Conservation (phyloP, 2,113 vertebrate genomes). For the Indicator maculatus region DNA sequence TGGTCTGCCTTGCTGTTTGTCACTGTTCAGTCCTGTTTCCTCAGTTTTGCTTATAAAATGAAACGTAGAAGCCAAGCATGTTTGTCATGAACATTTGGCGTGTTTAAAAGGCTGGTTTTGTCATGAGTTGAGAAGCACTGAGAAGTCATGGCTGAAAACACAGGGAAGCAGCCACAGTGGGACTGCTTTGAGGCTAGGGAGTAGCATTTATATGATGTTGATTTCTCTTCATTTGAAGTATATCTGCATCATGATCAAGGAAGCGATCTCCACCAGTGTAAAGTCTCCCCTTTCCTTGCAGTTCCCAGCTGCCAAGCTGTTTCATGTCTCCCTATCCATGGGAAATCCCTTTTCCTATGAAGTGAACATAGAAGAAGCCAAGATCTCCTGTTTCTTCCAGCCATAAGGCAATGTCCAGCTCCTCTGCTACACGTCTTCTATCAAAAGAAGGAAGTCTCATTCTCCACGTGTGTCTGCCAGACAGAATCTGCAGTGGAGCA, state of each 20-base stretch:
- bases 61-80: background rate
- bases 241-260: accelerated
- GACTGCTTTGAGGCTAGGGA: background rate
- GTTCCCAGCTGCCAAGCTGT: background rate
- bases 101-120: slow-evolving; percentile 25
- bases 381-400: background rate
- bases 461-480: accelerated
- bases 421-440: background rate
- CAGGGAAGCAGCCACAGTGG: background rate
- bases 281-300: background rate
- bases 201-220: background rate
- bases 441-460: background rate
- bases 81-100: background rate
- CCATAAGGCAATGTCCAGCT: accelerated
- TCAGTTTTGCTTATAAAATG: background rate
- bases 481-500: background rate
- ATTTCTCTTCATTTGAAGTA: background rate
- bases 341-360: slow-evolving; percentile 20
- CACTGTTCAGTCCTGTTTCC: background rate
- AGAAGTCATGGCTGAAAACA: background rate
- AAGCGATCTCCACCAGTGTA: background rate
- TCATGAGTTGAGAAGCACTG: background rate
- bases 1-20: background rate
- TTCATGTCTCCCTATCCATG: background rate
- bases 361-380: background rate